Evolutionary conservation across 2,113 vertebrate genomes (phyloP).

Genomic region (Anolis carolinensis): DNA sequence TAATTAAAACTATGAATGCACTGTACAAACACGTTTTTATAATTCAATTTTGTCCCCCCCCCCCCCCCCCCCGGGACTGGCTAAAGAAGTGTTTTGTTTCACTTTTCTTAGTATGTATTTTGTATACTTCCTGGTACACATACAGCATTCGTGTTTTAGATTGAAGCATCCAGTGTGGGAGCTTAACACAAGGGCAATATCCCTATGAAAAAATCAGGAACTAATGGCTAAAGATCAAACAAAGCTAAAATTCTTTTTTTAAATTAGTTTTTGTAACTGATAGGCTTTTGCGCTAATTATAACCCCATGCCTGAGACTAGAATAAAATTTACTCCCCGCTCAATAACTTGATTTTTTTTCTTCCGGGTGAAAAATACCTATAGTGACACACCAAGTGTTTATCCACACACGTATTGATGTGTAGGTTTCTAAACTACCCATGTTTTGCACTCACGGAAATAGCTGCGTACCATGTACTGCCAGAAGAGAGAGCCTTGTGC

Average conservation of each 20-base stretch:
- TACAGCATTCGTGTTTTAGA: background rate
- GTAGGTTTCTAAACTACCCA: background rate
- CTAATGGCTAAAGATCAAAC: background rate
- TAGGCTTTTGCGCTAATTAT: background rate
- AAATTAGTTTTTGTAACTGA: background rate
- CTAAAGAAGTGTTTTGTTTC: background rate
- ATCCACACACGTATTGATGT: background rate
- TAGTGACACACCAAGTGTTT: background rate
- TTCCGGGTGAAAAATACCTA: background rate
- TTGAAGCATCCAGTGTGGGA: background rate
- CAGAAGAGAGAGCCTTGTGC: slow-evolving; percentile 90
- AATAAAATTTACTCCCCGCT: background rate
- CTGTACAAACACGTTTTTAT: background rate
- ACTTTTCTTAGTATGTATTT: background rate
- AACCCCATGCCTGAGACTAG: background rate
- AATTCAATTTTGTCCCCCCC: background rate
- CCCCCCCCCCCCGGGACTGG: background rate
- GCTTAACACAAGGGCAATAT: background rate
- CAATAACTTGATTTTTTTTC: background rate
- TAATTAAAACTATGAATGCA: background rate
- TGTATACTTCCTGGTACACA: no score
- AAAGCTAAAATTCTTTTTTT: background rate
- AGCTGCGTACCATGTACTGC: slow-evolving; percentile 85
- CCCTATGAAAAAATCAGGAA: background rate
- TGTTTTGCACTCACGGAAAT: background rate